These are phyloP conservation scores for Cinclus cinclus DNA, from an alignment of 2,113 vertebrate genomes.

Conservation along the genomic window DNA sequence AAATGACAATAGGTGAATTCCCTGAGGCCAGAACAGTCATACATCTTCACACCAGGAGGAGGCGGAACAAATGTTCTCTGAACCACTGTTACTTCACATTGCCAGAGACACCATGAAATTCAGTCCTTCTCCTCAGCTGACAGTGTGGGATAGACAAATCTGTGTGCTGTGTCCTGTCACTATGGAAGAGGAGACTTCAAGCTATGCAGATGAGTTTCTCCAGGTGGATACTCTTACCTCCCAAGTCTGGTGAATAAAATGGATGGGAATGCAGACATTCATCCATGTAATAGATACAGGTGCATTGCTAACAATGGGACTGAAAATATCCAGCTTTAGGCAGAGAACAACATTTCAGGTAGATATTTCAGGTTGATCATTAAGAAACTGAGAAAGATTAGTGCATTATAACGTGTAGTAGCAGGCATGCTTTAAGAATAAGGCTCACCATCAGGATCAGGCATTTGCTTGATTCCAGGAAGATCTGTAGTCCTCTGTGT, in stretches of 20 bases:
- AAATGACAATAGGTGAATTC: not conserved
- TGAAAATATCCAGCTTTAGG: not conserved
- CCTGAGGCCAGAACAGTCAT: not conserved
- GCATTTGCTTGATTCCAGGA: not conserved
- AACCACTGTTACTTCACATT: not conserved
- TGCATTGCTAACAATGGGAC: not conserved
- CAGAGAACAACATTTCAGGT: not conserved
- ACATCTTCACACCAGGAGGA: not conserved
- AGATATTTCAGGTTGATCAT: not conserved
- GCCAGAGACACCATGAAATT: not conserved
- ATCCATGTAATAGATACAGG: not conserved
- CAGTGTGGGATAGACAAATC: not conserved
- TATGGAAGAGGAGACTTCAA: not conserved
- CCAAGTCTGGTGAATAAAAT: not conserved
- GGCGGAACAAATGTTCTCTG: not conserved
- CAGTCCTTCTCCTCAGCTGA: not conserved
- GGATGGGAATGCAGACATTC: not conserved
- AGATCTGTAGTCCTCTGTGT: not conserved
- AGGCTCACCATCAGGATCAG: not conserved
- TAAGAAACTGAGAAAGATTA: not conserved
- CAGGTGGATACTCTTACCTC: not conserved
- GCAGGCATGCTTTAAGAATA: not conserved
- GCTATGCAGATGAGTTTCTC: not conserved
- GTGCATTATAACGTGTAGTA: not conserved
- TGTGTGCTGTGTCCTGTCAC: not conserved